These are phyloP conservation scores for Tichodroma muraria DNA, from an alignment of 2,113 vertebrate species.

Conservation along the genomic window DNA sequence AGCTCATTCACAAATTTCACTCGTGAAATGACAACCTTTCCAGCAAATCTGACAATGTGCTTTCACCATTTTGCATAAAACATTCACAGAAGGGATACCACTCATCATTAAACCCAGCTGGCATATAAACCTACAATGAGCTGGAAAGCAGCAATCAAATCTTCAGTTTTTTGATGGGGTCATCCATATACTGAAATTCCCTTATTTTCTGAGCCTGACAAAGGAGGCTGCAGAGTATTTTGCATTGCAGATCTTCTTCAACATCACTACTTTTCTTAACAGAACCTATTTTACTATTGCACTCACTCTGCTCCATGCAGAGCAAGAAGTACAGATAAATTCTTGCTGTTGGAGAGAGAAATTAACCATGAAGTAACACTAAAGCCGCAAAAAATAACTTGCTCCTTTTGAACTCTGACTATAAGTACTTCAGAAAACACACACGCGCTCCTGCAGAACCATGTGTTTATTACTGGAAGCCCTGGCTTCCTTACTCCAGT, in stretches of 20 bases:
- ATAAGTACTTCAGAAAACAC: not conserved
- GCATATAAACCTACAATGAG: not conserved
- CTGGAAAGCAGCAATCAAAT: not conserved
- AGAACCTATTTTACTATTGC: not conserved
- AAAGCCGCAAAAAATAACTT: not conserved
- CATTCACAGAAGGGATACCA: not conserved
- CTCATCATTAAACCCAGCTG: not conserved
- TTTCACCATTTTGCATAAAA: not conserved
- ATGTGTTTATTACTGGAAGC: not conserved
- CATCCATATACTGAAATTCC: not conserved
- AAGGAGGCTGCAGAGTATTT: not conserved
- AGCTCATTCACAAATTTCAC: not conserved
- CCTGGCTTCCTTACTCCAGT: not conserved
- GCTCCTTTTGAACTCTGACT: not conserved
- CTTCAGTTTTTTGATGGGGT: not conserved
- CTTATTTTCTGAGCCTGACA: not conserved
- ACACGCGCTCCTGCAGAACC: not conserved
- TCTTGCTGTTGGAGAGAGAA: not conserved
- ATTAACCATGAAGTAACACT: not conserved
- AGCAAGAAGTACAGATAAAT: not conserved
- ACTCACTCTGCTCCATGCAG: not conserved
- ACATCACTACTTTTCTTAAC: not conserved
- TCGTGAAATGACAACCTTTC: not conserved
- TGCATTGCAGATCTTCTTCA: not conserved
- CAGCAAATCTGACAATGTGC: not conserved